phyloP scores from a whole-genome alignment of 2,888 invertebrate genomes.

The Pasiphila rectangulata region DNA sequence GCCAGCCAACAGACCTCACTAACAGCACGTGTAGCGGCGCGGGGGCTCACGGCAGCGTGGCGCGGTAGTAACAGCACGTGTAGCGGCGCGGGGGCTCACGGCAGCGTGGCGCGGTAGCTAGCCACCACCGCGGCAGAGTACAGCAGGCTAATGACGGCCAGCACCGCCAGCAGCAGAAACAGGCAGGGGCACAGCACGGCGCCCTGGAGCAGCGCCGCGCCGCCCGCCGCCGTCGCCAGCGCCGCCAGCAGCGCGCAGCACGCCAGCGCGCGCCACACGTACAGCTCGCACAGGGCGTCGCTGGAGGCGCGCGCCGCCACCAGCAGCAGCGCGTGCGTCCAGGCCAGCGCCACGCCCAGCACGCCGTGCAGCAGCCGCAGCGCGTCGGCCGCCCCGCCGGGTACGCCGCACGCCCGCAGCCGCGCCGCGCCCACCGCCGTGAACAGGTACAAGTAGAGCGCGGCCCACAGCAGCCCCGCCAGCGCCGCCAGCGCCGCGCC shows the following conservation, averaged over 20 bases:
- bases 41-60: conserved; percentile 35
- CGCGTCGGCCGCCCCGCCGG: conserved; percentile 6
- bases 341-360: conserved; percentile 41
- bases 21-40: background rate
- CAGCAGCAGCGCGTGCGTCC: conserved; percentile 38
- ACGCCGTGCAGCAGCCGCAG: conserved; percentile 40
- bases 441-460: conserved; percentile 33
- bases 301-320: conserved; percentile 33
- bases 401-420: conserved; percentile 25
- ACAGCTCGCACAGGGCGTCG: conserved; percentile 45
- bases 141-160: conserved; percentile 28
- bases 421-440: conserved; percentile 28
- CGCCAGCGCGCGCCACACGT: conserved; percentile 42
- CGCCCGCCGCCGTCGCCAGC: conserved; percentile 12
- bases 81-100: conserved; percentile 4
- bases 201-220: background rate
- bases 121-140: conserved; percentile 44
- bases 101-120: conserved; percentile 46
- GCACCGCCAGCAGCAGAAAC: conserved; percentile 9
- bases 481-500: conserved; percentile 23
- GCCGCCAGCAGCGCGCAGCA: conserved; percentile 12
- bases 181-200: conserved; percentile 18
- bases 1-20: background rate
- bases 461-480: conserved; percentile 38
- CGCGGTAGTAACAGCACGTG: conserved; percentile 22